Evolutionary conservation across 2,113 vertebrate genomes (phyloP).

Genomic region (Aldabrachelys gigantea): DNA sequence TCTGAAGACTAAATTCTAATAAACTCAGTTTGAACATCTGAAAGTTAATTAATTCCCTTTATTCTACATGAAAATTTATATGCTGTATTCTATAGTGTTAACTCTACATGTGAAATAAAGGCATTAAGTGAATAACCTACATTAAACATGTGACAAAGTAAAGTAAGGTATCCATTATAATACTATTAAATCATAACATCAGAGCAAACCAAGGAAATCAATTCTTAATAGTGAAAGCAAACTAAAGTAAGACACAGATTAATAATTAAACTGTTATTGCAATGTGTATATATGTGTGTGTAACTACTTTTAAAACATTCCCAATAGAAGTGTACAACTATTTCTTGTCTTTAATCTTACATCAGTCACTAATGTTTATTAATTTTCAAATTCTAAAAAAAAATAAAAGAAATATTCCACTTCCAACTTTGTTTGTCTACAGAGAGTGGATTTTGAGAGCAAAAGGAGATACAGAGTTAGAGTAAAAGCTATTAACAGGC

Average conservation of each 20-base stretch:
- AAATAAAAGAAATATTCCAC: neutral
- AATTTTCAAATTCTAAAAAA: neutral
- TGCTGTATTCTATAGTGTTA: neutral
- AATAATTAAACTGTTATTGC: neutral
- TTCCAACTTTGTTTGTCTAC: conserved; percentile 9
- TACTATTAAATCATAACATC: neutral
- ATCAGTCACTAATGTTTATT: neutral
- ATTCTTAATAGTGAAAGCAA: neutral
- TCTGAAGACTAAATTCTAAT: neutral
- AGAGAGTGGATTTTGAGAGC: conserved; percentile 91
- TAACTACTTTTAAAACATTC: neutral
- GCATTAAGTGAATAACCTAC: neutral
- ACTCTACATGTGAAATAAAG: neutral
- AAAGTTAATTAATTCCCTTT: neutral
- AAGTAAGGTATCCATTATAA: neutral
- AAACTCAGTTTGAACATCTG: neutral
- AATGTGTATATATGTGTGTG: neutral
- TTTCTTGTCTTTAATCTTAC: neutral
- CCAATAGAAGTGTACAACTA: rapidly evolving
- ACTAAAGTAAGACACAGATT: neutral
- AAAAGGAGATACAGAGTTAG: conserved; percentile 82
- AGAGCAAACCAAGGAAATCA: neutral
- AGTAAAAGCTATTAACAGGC: conserved; percentile 84
- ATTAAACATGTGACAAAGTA: neutral
- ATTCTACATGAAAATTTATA: neutral